phyloP scores from a whole-genome alignment of 2,888 invertebrate species.

The Dynastes grantii region DNA sequence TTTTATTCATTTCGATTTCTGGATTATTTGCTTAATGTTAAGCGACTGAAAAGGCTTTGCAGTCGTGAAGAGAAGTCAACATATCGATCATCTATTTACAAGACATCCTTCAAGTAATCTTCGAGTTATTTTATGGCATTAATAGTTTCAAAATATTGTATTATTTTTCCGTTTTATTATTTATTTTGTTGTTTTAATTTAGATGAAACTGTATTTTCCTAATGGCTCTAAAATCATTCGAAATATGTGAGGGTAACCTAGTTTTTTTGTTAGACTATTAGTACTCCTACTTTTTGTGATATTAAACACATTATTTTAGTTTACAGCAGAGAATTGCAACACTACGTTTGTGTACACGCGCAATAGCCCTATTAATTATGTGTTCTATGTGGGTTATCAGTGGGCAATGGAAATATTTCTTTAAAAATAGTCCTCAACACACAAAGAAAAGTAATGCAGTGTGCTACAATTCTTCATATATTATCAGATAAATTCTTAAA shows the following conservation, averaged over 20 bases:
- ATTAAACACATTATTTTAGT: slow-evolving; percentile 19
- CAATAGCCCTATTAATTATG: no score
- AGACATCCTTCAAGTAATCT: slow-evolving; percentile 2
- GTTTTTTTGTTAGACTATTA: slow-evolving; percentile 1
- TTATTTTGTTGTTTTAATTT: slow-evolving; percentile 6
- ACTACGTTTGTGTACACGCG: not conserved
- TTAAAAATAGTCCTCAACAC: not conserved
- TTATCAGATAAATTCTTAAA: not conserved
- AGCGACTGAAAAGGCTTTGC: slow-evolving; percentile 54
- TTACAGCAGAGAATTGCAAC: slow-evolving; percentile 18
- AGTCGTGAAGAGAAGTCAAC: slow-evolving; percentile 56
- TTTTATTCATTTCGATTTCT: slow-evolving; percentile 17
- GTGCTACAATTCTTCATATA: not conserved
- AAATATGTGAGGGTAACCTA: not conserved
- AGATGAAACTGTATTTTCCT: not conserved
- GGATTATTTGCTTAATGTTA: slow-evolving; percentile 49
- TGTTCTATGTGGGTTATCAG: not conserved
- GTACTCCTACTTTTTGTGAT: slow-evolving; percentile 2
- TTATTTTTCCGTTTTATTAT: slow-evolving; percentile 5
- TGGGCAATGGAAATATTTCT: not conserved
- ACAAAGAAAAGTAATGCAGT: not conserved
- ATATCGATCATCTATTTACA: slow-evolving; percentile 32
- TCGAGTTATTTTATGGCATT: slow-evolving; percentile 13
- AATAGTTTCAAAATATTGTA: slow-evolving; percentile 11
- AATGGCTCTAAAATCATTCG: slow-evolving; percentile 12